Evolutionary conservation across 1,140 invertebrate species (phyloP).

Genomic region (Drosophila triauraria): DNA sequence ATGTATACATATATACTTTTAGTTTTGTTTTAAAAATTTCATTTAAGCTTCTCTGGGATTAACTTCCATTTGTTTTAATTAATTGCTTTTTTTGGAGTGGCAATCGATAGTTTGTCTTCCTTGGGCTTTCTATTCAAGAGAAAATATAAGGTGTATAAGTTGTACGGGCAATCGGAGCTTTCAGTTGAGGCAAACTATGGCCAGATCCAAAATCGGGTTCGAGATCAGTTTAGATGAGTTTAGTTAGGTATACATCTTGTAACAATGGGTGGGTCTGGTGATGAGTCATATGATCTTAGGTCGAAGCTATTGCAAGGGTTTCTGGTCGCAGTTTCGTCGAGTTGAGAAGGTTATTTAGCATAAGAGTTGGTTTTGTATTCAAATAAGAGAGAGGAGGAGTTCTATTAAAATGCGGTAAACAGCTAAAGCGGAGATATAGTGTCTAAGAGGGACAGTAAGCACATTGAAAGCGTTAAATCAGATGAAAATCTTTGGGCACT

Average conservation of each 20-base stretch:
- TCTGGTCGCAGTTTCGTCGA: slow-evolving; percentile 1
- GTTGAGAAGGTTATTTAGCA: background rate
- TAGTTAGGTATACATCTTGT: slow-evolving; percentile 28
- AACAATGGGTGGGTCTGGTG: slow-evolving; percentile 65
- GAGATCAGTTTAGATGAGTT: slow-evolving; percentile 31
- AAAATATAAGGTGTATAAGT: slow-evolving; percentile 54
- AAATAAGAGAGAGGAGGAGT: slow-evolving; percentile 4
- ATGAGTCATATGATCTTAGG: slow-evolving; percentile 10
- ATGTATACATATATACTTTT: slow-evolving; percentile 62
- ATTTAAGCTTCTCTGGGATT: slow-evolving; percentile 33
- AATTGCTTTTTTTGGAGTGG: slow-evolving; percentile 30
- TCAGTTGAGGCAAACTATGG: slow-evolving; percentile 55
- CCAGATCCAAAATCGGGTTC: slow-evolving; percentile 60
- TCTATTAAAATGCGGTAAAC: slow-evolving; percentile 7
- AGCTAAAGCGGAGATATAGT: slow-evolving; percentile 46
- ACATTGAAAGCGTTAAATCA: slow-evolving; percentile 37
- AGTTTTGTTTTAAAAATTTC: slow-evolving; percentile 41
- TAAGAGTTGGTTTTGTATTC: background rate
- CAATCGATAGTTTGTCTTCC: slow-evolving; percentile 29
- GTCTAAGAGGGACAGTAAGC: slow-evolving; percentile 39
- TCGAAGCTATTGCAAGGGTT: slow-evolving; percentile 10
- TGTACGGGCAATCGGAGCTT: slow-evolving; percentile 69
- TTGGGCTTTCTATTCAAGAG: slow-evolving; percentile 16
- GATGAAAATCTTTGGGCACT: slow-evolving; percentile 3
- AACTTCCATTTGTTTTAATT: slow-evolving; percentile 31